Conservation (phyloP, 2,113 vertebrate species). For the Sturnus vulgaris region DNA sequence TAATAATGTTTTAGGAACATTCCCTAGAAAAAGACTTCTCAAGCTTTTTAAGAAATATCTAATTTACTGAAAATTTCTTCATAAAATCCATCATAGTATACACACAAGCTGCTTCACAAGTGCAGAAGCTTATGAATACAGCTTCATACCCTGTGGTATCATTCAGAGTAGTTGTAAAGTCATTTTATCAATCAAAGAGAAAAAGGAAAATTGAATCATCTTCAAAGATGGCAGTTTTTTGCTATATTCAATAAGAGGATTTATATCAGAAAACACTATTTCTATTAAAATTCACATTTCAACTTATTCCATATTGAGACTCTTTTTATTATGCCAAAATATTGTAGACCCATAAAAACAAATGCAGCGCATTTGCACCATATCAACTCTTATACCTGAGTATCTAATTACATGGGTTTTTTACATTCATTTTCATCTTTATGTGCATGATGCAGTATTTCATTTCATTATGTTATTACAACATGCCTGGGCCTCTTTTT, state of each 20-base stretch:
- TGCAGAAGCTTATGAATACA: background rate
- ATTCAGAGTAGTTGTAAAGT: background rate
- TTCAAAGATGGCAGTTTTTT: background rate
- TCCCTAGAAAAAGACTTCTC: background rate
- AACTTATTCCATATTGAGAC: background rate
- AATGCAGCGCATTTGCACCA: background rate
- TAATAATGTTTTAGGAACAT: background rate
- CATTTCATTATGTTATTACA: background rate
- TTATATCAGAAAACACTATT: background rate
- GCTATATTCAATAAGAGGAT: background rate
- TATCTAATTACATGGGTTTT: background rate
- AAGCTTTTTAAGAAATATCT: background rate
- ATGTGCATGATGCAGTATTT: background rate
- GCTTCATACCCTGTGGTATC: background rate
- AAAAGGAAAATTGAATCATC: background rate
- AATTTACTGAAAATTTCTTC: background rate
- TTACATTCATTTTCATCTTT: background rate
- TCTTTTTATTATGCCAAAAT: background rate
- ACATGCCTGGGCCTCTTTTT: background rate
- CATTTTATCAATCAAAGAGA: background rate
- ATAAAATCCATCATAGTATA: background rate
- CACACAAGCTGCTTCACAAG: background rate
- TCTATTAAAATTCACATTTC: background rate
- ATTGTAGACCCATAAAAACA: background rate
- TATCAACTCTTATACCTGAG: background rate